phyloP scores from a whole-genome alignment of 1,140 invertebrate genomes.

The Holcopasites calliopsidis region DNA sequence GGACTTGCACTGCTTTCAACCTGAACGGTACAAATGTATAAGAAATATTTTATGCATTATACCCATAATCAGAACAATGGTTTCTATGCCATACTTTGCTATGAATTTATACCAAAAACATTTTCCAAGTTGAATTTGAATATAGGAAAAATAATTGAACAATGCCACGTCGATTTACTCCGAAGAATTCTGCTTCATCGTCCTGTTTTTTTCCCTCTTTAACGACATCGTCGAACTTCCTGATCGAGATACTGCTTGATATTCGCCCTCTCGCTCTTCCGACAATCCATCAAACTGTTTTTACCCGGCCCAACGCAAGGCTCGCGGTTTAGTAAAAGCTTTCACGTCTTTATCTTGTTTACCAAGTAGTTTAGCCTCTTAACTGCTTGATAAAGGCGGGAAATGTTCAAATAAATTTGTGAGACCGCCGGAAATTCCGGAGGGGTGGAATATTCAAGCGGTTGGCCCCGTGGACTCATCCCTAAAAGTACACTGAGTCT shows the following conservation, averaged over 20 bases:
- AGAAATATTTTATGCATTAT: no score
- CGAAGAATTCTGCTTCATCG: neutral
- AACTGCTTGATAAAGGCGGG: neutral
- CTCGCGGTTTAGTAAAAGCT: neutral
- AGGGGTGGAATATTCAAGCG: neutral
- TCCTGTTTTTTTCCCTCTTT: neutral
- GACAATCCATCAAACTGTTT: neutral
- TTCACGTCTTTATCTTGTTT: constrained; percentile 16
- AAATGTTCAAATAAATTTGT: constrained; percentile 17
- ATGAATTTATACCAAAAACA: neutral
- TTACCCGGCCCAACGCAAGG: neutral
- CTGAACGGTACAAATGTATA: no score
- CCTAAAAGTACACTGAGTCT: neutral
- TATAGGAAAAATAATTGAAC: no score
- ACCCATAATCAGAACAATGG: no score
- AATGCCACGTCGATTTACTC: no score
- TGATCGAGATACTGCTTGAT: neutral
- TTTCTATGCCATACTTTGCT: neutral
- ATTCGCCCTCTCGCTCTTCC: neutral
- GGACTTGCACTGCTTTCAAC: no score
- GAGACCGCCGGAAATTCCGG: neutral
- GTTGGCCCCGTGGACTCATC: neutral
- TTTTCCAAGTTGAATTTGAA: neutral
- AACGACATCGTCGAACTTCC: neutral
- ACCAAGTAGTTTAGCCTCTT: neutral